Conservation (phyloP, 2,113 vertebrate species). For the Bubalus kerabau region DNA sequence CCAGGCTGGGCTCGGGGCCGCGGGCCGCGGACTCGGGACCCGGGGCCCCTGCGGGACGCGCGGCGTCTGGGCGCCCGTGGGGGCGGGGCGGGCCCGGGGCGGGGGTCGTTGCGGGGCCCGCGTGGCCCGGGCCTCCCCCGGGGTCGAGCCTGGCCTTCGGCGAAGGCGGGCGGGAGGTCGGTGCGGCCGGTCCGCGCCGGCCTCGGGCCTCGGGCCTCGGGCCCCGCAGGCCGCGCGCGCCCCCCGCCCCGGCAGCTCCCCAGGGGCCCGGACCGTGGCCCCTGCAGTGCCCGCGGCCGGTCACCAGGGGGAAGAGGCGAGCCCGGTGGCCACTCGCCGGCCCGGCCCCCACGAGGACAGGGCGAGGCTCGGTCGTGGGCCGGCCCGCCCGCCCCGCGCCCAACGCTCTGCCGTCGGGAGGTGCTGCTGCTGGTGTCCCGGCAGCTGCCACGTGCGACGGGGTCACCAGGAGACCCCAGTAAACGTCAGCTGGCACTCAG, state of each 20-base stretch:
- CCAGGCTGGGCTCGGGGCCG: background rate
- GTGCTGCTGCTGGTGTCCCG: background rate
- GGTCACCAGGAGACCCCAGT: background rate
- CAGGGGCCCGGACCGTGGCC: background rate
- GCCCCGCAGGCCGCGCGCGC: background rate
- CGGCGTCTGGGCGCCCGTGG: background rate
- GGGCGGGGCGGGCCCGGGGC: background rate
- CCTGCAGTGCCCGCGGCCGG: background rate
- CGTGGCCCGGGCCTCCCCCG: background rate
- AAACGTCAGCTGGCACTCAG: background rate
- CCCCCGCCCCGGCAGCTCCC: background rate
- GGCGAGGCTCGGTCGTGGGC: background rate
- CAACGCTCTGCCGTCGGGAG: background rate
- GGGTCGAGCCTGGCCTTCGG: background rate
- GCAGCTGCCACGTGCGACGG: background rate
- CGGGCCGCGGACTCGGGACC: too few relatives aligned
- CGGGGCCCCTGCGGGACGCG: background rate
- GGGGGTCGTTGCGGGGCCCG: background rate
- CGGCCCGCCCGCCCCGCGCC: background rate
- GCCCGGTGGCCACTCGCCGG: background rate
- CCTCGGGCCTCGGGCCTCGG: background rate
- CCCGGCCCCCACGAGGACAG: background rate
- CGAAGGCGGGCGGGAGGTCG: background rate
- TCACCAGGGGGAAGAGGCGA: background rate
- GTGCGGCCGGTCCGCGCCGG: background rate